Evolutionary conservation across 2,888 invertebrate species (phyloP).

Genomic region (Vanessa cardui): DNA sequence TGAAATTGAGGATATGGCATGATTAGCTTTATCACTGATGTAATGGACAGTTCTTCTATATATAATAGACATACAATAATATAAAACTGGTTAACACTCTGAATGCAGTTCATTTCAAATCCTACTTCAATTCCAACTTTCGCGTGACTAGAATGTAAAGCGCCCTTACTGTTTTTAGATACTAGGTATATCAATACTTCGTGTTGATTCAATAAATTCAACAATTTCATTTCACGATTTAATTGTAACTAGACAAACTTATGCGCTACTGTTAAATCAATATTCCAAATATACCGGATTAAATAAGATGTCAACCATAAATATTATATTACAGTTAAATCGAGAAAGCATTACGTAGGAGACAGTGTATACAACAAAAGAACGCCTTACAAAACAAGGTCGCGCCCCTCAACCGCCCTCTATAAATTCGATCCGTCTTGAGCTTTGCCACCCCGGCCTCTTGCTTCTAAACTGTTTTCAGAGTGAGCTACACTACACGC

Average conservation of each 20-base stretch:
- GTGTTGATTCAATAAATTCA: too few relatives aligned
- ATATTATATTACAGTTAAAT: neutral
- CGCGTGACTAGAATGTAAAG: slow-evolving; percentile 47
- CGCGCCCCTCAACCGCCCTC: slow-evolving; percentile 38
- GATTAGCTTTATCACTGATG: slow-evolving; percentile 22
- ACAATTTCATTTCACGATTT: too few relatives aligned
- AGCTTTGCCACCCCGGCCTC: slow-evolving; percentile 41
- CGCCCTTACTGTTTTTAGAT: slow-evolving; percentile 31
- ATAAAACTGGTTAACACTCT: slow-evolving; percentile 50
- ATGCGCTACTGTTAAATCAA: too few relatives aligned
- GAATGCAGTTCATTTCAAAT: slow-evolving; percentile 52
- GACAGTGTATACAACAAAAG: slow-evolving; percentile 5
- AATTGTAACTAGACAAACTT: too few relatives aligned
- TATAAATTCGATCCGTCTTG: slow-evolving; percentile 41
- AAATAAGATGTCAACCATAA: too few relatives aligned
- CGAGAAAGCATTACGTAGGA: neutral
- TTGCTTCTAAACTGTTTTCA: slow-evolving; percentile 48
- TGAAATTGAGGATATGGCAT: slow-evolving; percentile 31
- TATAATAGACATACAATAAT: slow-evolving; percentile 48
- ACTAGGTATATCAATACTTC: too few relatives aligned
- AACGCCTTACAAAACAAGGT: slow-evolving; percentile 42
- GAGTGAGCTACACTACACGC: slow-evolving; percentile 48
- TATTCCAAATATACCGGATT: too few relatives aligned
- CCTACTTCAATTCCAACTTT: slow-evolving; percentile 34
- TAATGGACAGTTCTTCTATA: slow-evolving; percentile 35